A percentile compares a stretch with the other conserved stretches of the same genome.
Conservation (phyloP, 37 sponge, comb jelly and placozoan species). For the Bolinopsis microptera region DNA sequence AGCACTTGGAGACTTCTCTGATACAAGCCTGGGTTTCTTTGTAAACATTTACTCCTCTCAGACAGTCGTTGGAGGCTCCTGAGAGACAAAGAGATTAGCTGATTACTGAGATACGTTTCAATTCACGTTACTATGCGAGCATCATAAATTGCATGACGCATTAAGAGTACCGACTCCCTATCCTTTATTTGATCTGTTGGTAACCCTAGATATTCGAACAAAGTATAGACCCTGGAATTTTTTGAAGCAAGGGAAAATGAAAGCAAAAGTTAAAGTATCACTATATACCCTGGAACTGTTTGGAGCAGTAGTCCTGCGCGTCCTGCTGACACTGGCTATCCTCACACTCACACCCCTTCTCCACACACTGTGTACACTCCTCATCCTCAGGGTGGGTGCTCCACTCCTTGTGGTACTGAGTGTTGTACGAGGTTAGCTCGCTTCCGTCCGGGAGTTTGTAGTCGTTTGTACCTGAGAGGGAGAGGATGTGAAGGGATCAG, state of each 20-base stretch:
- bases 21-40: conserved; percentile 18
- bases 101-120: no score
- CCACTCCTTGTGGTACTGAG: background rate
- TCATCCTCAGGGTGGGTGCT: background rate
- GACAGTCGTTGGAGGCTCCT: background rate
- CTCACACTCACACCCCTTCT: conserved; percentile 4
- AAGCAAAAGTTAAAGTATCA: no score
- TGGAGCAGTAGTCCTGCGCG: background rate
- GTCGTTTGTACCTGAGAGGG: conserved; percentile 10
- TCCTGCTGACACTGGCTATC: background rate
- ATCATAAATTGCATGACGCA: no score
- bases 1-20: conserved; percentile 19
- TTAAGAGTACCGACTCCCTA: no score
- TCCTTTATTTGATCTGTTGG: no score
- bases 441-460: background rate
- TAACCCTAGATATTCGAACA: no score
- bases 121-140: no score
- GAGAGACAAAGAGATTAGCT: background rate
- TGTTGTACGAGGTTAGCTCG: background rate
- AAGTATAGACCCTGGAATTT: no score
- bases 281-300: background rate
- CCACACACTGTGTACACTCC: background rate
- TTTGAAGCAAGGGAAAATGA: no score
- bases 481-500: background rate
- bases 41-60: background rate